These are phyloP conservation scores for Rhagium mordax DNA, from an alignment of 2,888 invertebrate species.

Conservation along the genomic window DNA sequence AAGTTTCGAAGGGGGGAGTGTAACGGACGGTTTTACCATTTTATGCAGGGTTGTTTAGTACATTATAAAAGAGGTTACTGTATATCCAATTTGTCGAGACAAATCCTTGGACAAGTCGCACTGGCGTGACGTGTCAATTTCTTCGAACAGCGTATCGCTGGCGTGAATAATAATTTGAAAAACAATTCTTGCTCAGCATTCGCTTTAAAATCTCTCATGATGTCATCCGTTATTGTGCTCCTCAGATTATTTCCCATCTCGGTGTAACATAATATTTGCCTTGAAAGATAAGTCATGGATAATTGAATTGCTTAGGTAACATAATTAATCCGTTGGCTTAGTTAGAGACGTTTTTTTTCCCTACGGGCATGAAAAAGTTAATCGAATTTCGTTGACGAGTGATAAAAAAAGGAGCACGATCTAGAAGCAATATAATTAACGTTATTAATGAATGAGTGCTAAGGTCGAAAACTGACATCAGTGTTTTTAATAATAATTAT, in stretches of 20 bases:
- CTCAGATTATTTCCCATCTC: background rate
- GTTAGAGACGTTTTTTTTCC: background rate
- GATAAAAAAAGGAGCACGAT: background rate
- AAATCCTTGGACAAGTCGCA: no score
- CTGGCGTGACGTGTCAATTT: no score
- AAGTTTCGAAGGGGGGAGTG: background rate
- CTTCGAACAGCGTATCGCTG: no score
- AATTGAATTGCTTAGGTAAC: conserved; percentile 8
- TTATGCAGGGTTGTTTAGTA: no score
- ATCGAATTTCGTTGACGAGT: background rate
- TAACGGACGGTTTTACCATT: no score
- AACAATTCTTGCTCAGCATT: background rate
- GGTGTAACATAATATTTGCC: conserved; percentile 15
- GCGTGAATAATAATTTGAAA: background rate
- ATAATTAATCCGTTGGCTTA: conserved; percentile 8
- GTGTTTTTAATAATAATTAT: no score
- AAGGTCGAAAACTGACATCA: background rate
- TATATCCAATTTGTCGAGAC: no score
- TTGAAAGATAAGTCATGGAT: conserved; percentile 8
- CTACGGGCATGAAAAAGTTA: conserved; percentile 5
- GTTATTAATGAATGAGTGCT: no score
- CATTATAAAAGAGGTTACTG: no score
- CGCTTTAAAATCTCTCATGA: background rate
- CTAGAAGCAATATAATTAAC: background rate
- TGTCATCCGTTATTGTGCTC: background rate